These are phyloP conservation scores for Neopipo cinnamomea DNA, from an alignment of 2,113 vertebrate genomes.

Conservation along the genomic window DNA sequence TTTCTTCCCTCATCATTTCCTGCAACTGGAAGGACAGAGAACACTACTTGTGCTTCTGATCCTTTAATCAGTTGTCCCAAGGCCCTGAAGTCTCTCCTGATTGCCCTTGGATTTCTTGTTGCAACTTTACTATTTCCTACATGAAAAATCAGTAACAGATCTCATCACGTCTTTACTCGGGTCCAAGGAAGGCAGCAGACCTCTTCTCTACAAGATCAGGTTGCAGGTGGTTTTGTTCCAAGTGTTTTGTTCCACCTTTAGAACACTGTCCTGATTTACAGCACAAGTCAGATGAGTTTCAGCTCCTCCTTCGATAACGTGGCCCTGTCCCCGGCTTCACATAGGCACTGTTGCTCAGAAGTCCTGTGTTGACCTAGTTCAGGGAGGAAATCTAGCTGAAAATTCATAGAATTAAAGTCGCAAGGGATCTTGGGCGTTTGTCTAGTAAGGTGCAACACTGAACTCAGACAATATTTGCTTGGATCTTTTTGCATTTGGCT, in stretches of 20 bases:
- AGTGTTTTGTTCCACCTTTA: background rate
- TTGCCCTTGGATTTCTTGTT: background rate
- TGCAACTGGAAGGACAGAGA: background rate
- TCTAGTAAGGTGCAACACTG: background rate
- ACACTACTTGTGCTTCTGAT: background rate
- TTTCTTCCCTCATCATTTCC: background rate
- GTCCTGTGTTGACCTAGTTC: background rate
- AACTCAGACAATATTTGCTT: background rate
- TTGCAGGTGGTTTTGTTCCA: background rate
- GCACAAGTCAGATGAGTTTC: background rate
- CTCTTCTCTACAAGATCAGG: background rate
- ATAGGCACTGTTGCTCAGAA: background rate
- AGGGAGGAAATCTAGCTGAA: background rate
- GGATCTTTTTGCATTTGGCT: background rate
- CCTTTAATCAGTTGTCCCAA: background rate
- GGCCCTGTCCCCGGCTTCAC: background rate
- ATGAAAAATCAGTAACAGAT: background rate
- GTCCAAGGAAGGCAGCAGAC: background rate
- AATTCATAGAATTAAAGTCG: background rate
- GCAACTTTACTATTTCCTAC: background rate
- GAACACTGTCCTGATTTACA: background rate
- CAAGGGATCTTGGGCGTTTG: background rate
- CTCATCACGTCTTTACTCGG: background rate
- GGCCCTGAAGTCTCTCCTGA: background rate
- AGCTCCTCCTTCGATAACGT: accelerated